Conservation (phyloP, 2,797 vertebrate genomes). For the Picus viridis region DNA sequence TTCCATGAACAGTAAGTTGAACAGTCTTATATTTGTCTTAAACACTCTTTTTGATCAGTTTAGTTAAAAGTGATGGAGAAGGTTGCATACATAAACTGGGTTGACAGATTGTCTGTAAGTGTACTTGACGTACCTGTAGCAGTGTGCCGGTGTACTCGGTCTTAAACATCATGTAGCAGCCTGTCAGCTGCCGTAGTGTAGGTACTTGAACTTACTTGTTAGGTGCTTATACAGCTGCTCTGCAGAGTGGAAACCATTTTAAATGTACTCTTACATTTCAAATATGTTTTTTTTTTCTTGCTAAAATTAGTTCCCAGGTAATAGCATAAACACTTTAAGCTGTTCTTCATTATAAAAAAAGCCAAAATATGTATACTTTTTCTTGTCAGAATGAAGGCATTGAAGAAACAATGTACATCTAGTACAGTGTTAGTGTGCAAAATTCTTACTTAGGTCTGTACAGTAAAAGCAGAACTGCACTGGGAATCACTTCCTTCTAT, state of each 20-base stretch:
- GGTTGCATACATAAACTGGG: not conserved
- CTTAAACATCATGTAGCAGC: not conserved
- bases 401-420: not conserved
- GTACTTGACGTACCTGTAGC: not conserved
- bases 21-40: not conserved
- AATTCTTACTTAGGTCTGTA: not conserved
- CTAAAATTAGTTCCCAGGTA: not conserved
- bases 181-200: not conserved
- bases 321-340: not conserved
- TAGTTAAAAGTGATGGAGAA: not conserved
- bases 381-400: not conserved
- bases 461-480: not conserved
- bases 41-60: too few species aligned
- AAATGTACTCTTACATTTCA: not conserved
- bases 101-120: not conserved
- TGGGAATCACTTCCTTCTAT: not conserved
- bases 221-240: not conserved
- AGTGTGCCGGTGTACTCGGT: not conserved
- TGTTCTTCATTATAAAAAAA: not conserved
- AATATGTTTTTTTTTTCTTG: not conserved
- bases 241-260: not conserved
- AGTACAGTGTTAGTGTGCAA: not conserved
- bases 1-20: slow-evolving; percentile 97
- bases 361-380: not conserved
- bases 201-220: not conserved